Base-by-base conservation (phyloP, 2,113 vertebrate genomes). In the Oenanthe melanoleuca region DNA sequence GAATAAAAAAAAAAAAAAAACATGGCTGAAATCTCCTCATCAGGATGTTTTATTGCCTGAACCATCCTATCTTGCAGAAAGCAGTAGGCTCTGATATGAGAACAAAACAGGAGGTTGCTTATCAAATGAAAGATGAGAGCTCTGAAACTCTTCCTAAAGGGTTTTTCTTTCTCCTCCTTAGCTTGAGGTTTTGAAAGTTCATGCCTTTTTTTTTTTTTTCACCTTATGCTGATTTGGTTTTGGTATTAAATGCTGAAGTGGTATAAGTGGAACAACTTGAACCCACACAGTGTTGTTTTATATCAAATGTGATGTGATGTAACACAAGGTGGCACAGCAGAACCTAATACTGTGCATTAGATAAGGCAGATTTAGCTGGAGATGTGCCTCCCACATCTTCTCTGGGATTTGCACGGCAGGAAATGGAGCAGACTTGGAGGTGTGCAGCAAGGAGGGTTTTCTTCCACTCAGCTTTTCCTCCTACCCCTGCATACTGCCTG, bases 311-410 rank as follows among this genome's bases (percentile, higher is more conserved):
- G 88, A 97, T 84, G 87, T 92, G 95, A 96, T 91, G 72, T 95
- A 97, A 98, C 98, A 96, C 98, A 96, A 97, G 98, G 97, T 97
- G 98, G 98, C 98, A 97, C 94, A 96, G 97, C 75, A 50, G 97
- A 96, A 97, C 97, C 94, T 97, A 83, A 80, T 87, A 85, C 89
- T 73, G 24, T 37, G 33, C 47, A 20, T 57, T 21, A 65, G 95
- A 86, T 72, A 42, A 93, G 85, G 94, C 95, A 95, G 64, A 91
- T 96, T 84, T 82, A 95, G 91, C 96, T 89, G 14, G 92, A 95
- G 89, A 90, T 91, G 69, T 89, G 86, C 91, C 89, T 97, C 89
- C 95, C 73, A 60, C 95, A 91, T 88, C 82, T 84, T 82, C 75
- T 22, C 33, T 1, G 1, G 67, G 93, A 86, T 92, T 94, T 93